Conservation (phyloP, 2,113 vertebrate species). For the Balaeniceps rex region DNA sequence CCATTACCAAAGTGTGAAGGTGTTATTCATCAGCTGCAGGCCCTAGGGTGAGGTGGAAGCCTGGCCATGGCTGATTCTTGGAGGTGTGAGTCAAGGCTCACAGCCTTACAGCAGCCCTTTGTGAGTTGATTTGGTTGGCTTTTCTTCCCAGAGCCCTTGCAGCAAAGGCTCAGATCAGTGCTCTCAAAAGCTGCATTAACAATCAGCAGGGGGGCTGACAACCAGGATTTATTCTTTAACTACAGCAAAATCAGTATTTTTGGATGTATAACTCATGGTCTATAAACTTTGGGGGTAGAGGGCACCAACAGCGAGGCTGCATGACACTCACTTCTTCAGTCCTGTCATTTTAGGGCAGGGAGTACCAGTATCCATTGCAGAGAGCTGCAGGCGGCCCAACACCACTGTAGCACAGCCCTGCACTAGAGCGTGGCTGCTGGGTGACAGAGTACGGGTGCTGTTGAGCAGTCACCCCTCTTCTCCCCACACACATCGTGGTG, state of each 20-base stretch:
- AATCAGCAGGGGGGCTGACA: not conserved
- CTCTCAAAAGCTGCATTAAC: not conserved
- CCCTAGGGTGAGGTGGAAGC: not conserved
- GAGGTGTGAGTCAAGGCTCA: not conserved
- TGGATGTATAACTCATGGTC: not conserved
- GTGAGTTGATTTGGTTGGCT: not conserved
- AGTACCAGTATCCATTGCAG: not conserved
- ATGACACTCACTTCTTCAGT: not conserved
- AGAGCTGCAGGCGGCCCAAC: not conserved
- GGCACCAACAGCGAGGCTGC: not conserved
- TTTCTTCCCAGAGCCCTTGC: not conserved
- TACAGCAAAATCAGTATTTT: not conserved
- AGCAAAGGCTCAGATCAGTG: not conserved
- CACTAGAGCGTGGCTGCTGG: rapidly evolving
- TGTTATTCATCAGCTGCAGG: not conserved
- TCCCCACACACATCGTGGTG: rapidly evolving
- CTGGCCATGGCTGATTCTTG: not conserved
- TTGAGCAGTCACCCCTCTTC: not conserved
- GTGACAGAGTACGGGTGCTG: not conserved
- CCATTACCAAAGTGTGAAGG: not conserved
- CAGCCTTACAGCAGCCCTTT: not conserved
- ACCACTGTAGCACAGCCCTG: not conserved
- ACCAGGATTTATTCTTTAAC: not conserved
- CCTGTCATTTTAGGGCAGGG: not conserved
- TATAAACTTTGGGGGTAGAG: not conserved